Conservation (phyloP, 1,140 invertebrate genomes). For the Ridgeia piscesae region DNA sequence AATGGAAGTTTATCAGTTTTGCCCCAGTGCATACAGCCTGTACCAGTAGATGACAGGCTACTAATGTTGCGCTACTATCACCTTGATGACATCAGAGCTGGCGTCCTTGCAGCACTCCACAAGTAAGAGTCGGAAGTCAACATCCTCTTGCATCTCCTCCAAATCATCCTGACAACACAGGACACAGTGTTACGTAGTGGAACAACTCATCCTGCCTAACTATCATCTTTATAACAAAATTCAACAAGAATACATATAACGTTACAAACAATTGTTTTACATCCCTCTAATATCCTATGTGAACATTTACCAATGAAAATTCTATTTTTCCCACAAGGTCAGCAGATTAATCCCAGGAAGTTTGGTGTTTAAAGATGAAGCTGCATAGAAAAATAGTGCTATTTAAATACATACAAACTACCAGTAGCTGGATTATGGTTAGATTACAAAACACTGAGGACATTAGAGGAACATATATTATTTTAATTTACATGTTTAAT, state of each 20-base stretch:
- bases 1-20: not conserved
- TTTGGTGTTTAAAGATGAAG: no score
- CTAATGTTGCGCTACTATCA: not conserved
- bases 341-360: no score
- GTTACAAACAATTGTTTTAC: no score
- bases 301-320: no score
- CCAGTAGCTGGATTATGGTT: not conserved
- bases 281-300: no score
- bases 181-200: not conserved
- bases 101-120: slow-evolving; percentile 30
- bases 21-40: not conserved
- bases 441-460: no score
- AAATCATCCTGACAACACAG: not conserved
- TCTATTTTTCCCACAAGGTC: no score
- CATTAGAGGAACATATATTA: no score
- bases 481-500: no score
- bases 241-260: no score
- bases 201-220: not conserved
- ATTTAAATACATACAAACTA: no score
- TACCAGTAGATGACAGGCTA: not conserved
- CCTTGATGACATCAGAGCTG: not conserved
- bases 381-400: no score
- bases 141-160: not conserved
- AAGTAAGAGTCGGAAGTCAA: slow-evolving; percentile 20
- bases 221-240: not conserved